Evolutionary conservation across 1,140 invertebrate species (phyloP).

Genomic region (Drosophila jambulina): DNA sequence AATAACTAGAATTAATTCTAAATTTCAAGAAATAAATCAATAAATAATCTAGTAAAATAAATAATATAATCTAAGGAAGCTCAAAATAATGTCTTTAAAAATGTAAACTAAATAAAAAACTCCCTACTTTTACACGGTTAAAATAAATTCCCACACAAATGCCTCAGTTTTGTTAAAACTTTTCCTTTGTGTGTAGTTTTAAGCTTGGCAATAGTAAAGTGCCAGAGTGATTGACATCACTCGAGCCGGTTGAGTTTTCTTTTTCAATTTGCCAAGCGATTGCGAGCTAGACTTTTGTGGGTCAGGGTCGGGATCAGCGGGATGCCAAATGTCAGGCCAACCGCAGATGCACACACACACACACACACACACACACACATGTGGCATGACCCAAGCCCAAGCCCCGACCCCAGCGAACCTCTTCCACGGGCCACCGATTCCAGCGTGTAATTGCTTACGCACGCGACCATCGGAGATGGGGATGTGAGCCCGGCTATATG

Average conservation of each 20-base stretch:
- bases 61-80: background rate
- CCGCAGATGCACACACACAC: conserved; percentile 27
- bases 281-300: conserved; percentile 58
- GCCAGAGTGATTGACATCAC: conserved; percentile 70
- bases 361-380: background rate
- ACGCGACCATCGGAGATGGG: conserved; percentile 57
- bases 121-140: no score
- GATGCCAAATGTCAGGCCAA: conserved; percentile 71
- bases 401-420: background rate
- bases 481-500: conserved; percentile 11
- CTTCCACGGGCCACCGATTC: conserved; percentile 1
- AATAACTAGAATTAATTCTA: no score
- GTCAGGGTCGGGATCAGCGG: conserved; percentile 73
- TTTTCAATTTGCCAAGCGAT: conserved; percentile 48
- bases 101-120: background rate
- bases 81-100: background rate
- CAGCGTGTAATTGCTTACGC: conserved; percentile 69
- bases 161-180: background rate
- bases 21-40: no score
- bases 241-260: conserved; percentile 33
- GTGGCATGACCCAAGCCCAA: conserved; percentile 25
- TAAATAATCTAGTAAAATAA: no score
- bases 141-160: background rate
- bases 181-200: background rate
- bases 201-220: conserved; percentile 32